Conservation (phyloP, 92 coral and sea anemone species). For the Epizoanthus illoricatus region DNA sequence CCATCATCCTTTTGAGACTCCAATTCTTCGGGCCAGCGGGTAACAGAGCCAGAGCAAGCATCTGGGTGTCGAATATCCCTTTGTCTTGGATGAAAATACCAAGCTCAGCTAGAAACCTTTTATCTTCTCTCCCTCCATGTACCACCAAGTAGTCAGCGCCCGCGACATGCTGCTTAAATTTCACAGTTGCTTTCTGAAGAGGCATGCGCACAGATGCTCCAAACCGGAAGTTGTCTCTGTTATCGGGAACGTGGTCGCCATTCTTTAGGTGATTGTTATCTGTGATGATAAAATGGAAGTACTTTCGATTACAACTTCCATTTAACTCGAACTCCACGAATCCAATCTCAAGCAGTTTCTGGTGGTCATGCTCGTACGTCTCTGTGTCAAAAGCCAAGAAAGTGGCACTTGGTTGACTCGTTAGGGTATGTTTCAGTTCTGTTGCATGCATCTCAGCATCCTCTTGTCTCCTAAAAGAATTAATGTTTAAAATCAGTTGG, state of each 20-base stretch:
- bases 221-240: slow-evolving; percentile 51
- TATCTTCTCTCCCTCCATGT: slow-evolving; percentile 43
- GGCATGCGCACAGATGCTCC: slow-evolving; percentile 57
- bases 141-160: no score
- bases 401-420: neutral
- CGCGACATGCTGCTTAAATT: slow-evolving; percentile 28
- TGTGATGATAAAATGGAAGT: slow-evolving; percentile 56
- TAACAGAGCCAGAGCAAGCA: neutral
- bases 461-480: slow-evolving; percentile 31
- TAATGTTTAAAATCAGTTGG: no score
- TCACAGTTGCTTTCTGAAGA: slow-evolving; percentile 57
- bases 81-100: slow-evolving; percentile 43
- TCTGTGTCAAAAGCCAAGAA: slow-evolving; percentile 43
- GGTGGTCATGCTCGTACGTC: slow-evolving; percentile 43
- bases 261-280: slow-evolving; percentile 45
- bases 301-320: slow-evolving; percentile 16
- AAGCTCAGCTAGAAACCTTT: slow-evolving; percentile 39
- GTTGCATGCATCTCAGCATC: slow-evolving; percentile 39
- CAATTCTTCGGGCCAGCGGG: no score
- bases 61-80: slow-evolving; percentile 62
- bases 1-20: slow-evolving; percentile 47
- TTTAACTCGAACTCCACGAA: slow-evolving; percentile 44
- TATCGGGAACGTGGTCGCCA: slow-evolving; percentile 53
- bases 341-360: slow-evolving; percentile 66
- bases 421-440: slow-evolving; percentile 21